Evolutionary conservation across 2,888 invertebrate genomes (phyloP), one percentile per base, ranked within the genome.

Genomic region (Eledona agricola): DNA sequence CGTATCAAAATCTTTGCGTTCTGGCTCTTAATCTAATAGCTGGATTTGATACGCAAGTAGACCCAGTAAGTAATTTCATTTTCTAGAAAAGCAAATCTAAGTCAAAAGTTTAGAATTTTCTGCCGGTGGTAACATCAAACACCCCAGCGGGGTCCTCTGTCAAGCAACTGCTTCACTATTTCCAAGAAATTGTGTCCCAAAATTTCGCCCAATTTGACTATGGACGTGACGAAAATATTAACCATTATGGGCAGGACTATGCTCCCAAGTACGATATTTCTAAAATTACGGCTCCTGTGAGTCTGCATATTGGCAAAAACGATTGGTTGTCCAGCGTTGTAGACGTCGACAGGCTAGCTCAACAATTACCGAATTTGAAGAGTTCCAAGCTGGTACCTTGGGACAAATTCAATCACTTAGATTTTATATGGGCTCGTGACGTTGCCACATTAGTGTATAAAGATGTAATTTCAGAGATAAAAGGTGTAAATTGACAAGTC

Each of bases 371-470:
- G 4, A 83, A 69, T 42, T 38, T 64, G 4, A 58, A 65, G 0
- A 54, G 55, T 6, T 58, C 70, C 0, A 66, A 76, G 40, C 61
- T 69, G 5, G 59, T 72, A 9, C 58, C 61, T 2, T 51, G 50
- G 7, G 28, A 59, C 4, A 60, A 66, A 13, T 82, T 79, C 58
- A 77, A 75, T 31, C 82, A 83, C 58, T 57, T 79, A 9, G 82
- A 83, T 58, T 82, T 78, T 56, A 28, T 81, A 4, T 79, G 77
- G 75, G 80, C 76, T 0, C 77, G 66, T 7, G 74, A 80, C 56
- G 73, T 72, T 0, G 67, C 72, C 16, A 59, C 55, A 4, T 60
- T 79, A 10, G 47, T 81, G 3, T 78, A 80, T 58, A 64, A 77
- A 17, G 60, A 67, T 35, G 49, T 74, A 9, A 26, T 53, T 4